Percentiles rank a stretch among this genome's conserved stretches.
Conservation (phyloP, 2,888 invertebrate genomes). For the Drosophila recens region DNA sequence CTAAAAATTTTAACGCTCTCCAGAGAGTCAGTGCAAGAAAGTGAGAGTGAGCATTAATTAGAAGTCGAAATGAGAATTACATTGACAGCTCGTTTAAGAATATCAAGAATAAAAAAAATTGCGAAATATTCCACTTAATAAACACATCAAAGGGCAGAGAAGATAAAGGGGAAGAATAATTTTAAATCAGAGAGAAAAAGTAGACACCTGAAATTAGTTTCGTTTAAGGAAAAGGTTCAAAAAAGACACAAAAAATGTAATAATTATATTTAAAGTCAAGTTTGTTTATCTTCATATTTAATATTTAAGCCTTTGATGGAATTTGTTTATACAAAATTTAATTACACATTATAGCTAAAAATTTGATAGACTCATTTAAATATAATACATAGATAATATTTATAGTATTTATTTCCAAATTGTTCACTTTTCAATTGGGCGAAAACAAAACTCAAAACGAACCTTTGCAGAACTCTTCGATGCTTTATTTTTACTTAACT, state of each 20-base stretch:
- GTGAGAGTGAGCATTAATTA: background rate
- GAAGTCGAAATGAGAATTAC: background rate
- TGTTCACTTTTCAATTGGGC: conserved; percentile 18
- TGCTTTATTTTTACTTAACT: conserved; percentile 38
- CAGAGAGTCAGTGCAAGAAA: background rate
- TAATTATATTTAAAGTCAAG: background rate
- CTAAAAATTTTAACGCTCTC: background rate
- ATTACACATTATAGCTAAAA: conserved; percentile 63
- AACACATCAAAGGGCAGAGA: background rate
- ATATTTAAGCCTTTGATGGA: conserved; percentile 75
- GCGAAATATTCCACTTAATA: background rate
- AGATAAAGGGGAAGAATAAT: background rate
- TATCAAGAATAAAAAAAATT: background rate
- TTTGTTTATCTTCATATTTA: conserved; percentile 53
- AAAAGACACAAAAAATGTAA: background rate
- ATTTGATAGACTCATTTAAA: conserved; percentile 51
- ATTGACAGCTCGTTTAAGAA: background rate
- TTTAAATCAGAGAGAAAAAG: background rate
- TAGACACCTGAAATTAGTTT: background rate
- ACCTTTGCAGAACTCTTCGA: conserved; percentile 68
- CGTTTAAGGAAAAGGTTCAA: background rate
- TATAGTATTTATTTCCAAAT: conserved; percentile 11
- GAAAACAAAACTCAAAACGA: conserved; percentile 45
- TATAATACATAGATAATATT: conserved; percentile 46
- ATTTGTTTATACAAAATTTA: conserved; percentile 70